These are phyloP conservation scores for Phalacrocorax pelagicus DNA, from an alignment of 2,113 vertebrate genomes.

Conservation along the genomic window DNA sequence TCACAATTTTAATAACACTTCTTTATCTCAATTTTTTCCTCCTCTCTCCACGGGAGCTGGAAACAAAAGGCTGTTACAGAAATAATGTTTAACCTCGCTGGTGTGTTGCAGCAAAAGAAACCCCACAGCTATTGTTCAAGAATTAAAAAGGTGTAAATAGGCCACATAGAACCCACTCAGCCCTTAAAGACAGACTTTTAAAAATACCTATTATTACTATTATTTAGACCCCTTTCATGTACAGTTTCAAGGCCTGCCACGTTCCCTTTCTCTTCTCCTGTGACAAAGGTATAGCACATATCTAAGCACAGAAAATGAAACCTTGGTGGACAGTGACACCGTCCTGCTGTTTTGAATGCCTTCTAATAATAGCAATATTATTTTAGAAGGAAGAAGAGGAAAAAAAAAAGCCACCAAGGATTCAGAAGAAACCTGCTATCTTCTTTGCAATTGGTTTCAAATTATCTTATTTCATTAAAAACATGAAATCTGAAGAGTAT, in stretches of 20 bases:
- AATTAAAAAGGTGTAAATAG: constrained; percentile 67
- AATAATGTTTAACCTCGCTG: constrained; percentile 68
- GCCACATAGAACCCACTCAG: neutral
- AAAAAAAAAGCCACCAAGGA: neutral
- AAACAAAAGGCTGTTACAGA: constrained; percentile 72
- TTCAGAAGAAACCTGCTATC: neutral
- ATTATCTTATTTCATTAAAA: neutral
- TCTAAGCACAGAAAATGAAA: neutral
- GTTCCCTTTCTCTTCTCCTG: neutral
- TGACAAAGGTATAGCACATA: neutral
- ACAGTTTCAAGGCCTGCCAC: neutral
- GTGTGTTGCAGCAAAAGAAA: constrained; percentile 3
- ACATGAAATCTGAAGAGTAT: neutral
- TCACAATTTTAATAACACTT: constrained; percentile 84
- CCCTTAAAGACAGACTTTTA: constrained; percentile 15
- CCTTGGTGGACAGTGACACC: neutral
- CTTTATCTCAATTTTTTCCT: constrained; percentile 80
- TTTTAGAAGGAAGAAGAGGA: neutral
- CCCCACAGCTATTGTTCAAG: constrained; percentile 58
- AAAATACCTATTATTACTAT: constrained; percentile 15
- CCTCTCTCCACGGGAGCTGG: constrained; percentile 69
- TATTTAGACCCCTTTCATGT: constrained; percentile 1
- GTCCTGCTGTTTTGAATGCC: neutral
- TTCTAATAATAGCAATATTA: constrained; percentile 31
- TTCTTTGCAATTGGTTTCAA: neutral